Evolutionary conservation across 2,888 invertebrate genomes (phyloP).

Genomic region (Kryphioiulus occultus): DNA sequence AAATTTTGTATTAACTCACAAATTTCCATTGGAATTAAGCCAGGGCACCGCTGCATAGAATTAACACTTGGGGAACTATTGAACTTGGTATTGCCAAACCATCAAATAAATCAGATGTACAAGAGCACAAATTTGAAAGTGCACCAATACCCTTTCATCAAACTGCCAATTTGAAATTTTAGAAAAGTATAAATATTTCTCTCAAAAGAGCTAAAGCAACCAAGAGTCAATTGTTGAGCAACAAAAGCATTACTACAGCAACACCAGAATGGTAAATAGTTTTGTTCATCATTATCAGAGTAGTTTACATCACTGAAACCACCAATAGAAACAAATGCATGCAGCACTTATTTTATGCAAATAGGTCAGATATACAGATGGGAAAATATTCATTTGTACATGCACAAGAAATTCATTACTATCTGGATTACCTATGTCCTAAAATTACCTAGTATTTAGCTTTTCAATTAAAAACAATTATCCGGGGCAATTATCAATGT

Average conservation of each 20-base stretch:
- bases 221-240: neutral
- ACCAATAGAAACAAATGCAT: neutral
- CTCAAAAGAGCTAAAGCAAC: neutral
- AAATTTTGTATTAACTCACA: neutral
- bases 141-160: neutral
- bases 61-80: neutral
- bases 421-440: neutral
- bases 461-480: neutral
- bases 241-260: neutral
- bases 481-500: neutral
- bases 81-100: neutral
- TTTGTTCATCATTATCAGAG: neutral
- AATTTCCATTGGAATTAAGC: neutral
- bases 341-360: neutral
- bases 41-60: neutral
- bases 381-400: slow-evolving; percentile 26
- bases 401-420: neutral
- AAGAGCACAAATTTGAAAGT: neutral
- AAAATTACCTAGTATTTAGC: neutral
- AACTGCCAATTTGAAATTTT: neutral
- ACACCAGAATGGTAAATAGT: neutral
- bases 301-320: neutral
- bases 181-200: neutral
- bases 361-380: slow-evolving; percentile 17
- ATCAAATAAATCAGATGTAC: neutral